Evolutionary conservation across 2,113 vertebrate genomes (phyloP).

Genomic region (Anolis carolinensis): DNA sequence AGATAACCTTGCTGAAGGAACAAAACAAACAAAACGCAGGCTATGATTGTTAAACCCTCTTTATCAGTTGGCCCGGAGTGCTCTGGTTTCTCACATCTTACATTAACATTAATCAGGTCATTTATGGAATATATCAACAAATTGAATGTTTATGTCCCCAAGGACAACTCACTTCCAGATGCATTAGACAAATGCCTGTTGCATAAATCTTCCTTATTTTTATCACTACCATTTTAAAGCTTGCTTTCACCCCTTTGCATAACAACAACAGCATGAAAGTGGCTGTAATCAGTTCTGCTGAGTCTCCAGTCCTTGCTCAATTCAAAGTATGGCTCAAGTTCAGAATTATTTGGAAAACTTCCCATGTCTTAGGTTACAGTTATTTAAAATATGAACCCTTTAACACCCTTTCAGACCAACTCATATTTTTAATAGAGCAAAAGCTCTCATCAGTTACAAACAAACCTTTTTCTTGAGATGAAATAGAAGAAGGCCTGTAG

Average conservation of each 20-base stretch:
- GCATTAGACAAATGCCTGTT: too few relatives aligned
- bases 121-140: too few relatives aligned
- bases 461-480: not conserved
- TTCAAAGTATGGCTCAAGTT: not conserved
- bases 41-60: too few relatives aligned
- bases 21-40: too few relatives aligned
- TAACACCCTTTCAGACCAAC: not conserved
- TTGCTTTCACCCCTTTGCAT: not conserved
- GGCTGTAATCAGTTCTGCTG: not conserved
- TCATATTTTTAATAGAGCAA: not conserved
- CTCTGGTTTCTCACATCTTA: too few relatives aligned
- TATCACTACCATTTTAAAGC: not conserved
- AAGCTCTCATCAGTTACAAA: not conserved
- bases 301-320: not conserved
- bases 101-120: too few relatives aligned
- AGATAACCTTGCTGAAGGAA: too few relatives aligned
- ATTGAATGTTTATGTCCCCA: too few relatives aligned
- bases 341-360: conserved; percentile 3
- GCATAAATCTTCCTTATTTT: too few relatives aligned
- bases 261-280: not conserved
- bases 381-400: conserved; percentile 12
- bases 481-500: not conserved
- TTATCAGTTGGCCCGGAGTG: too few relatives aligned
- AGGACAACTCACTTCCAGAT: too few relatives aligned
- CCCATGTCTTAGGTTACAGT: conserved; percentile 1